phyloP scores from a whole-genome alignment of 2,888 invertebrate species.

The Macaria notata region DNA sequence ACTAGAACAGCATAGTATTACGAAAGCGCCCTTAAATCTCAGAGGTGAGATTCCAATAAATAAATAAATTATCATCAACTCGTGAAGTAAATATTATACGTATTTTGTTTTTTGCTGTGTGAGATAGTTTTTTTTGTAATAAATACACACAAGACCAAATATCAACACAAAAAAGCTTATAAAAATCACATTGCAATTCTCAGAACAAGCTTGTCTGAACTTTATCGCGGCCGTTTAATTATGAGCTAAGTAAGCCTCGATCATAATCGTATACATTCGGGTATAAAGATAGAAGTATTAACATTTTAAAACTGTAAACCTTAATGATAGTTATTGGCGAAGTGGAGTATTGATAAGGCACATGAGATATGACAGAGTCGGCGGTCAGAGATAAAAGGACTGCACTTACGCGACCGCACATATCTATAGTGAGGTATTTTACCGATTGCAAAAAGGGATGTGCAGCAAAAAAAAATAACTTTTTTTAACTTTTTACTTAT shows the following conservation, averaged over 20 bases:
- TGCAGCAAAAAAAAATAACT: not conserved
- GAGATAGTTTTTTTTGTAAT: too few relatives aligned
- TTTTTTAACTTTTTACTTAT: too few relatives aligned
- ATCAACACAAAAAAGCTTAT: too few relatives aligned
- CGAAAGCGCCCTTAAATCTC: too few relatives aligned
- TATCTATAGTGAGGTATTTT: slow-evolving; percentile 53
- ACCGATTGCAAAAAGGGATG: not conserved
- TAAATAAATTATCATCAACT: too few relatives aligned
- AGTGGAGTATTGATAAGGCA: slow-evolving; percentile 65
- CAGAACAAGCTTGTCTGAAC: not conserved
- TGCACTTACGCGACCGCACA: slow-evolving; percentile 70
- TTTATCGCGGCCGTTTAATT: not conserved
- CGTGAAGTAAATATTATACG: too few relatives aligned
- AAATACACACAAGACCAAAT: too few relatives aligned
- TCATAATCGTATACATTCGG: slow-evolving; percentile 1
- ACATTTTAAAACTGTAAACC: slow-evolving; percentile 13
- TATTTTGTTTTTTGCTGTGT: too few relatives aligned
- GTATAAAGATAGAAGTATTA: slow-evolving; percentile 12
- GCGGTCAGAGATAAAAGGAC: slow-evolving; percentile 69
- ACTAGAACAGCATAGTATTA: too few relatives aligned
- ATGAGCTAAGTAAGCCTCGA: not conserved
- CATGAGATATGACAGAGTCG: slow-evolving; percentile 71
- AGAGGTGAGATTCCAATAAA: too few relatives aligned
- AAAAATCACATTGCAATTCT: not conserved
- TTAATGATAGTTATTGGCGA: slow-evolving; percentile 21